A percentile compares a stretch with the other conserved stretches of the same genome.
These are phyloP conservation scores for Myxocyprinus asiaticus DNA, from an alignment of 2,113 vertebrate species.

Conservation along the genomic window DNA sequence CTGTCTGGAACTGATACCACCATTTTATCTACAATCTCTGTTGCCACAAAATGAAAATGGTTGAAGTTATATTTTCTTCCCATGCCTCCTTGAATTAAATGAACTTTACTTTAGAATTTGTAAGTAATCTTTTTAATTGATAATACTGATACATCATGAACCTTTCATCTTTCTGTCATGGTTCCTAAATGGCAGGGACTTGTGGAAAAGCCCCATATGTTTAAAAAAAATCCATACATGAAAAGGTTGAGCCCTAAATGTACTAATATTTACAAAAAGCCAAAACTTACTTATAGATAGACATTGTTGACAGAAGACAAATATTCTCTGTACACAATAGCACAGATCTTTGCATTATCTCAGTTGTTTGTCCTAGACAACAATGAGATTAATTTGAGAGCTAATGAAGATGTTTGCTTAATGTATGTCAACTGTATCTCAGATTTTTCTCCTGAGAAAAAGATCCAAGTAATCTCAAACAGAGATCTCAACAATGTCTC, in stretches of 20 bases:
- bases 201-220: conserved; percentile 60
- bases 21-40: conserved; percentile 60
- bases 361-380: no score
- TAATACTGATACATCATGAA: conserved; percentile 68
- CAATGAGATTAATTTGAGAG: no score
- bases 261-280: conserved; percentile 56
- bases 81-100: conserved; percentile 27
- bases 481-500: no score
- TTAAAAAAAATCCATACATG: conserved; percentile 60
- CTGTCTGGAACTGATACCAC: conserved; percentile 65
- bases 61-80: neutral
- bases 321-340: no score
- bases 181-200: conserved; percentile 65
- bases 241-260: conserved; percentile 62
- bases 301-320: no score
- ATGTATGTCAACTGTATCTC: no score
- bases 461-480: no score
- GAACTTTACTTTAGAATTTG: conserved; percentile 7
- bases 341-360: no score
- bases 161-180: conserved; percentile 63
- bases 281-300: neutral
- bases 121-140: conserved; percentile 43
- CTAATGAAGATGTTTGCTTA: no score
- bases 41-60: conserved; percentile 43
- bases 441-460: no score